Conservation (phyloP, 2,113 vertebrate species). For the Nasalis larvatus region DNA sequence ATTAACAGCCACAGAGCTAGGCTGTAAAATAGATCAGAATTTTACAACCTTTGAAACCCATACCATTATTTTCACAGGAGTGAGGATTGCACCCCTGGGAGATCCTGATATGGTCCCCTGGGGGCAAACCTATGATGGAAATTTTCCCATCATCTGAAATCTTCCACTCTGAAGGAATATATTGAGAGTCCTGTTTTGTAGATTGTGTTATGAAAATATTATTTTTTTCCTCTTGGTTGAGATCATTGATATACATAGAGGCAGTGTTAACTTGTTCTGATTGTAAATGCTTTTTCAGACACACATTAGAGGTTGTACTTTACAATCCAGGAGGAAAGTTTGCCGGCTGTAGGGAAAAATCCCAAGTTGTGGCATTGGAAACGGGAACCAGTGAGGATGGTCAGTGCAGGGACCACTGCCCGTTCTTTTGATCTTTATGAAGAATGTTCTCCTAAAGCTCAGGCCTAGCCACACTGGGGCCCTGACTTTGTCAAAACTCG, state of each 20-base stretch:
- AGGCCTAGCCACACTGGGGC: rapidly evolving
- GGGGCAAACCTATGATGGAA: rapidly evolving
- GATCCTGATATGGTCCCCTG: not conserved
- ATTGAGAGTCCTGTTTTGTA: rapidly evolving
- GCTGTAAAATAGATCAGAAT: not conserved
- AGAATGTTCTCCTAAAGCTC: rapidly evolving
- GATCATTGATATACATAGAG: rapidly evolving
- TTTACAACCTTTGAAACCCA: not conserved
- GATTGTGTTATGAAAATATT: not conserved
- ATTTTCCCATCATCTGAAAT: not conserved
- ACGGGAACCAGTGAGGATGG: rapidly evolving
- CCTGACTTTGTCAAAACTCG: not conserved
- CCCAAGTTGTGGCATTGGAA: rapidly evolving
- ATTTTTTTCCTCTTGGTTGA: rapidly evolving
- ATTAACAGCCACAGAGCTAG: not conserved
- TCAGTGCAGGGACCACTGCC: rapidly evolving
- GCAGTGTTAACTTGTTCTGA: rapidly evolving
- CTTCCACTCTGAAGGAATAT: not conserved
- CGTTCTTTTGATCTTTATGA: rapidly evolving
- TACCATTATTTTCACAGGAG: not conserved
- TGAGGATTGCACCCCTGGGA: no score
- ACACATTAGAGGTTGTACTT: rapidly evolving
- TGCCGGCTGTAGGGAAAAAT: not conserved
- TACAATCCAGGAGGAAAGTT: not conserved
- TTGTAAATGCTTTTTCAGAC: not conserved